Conservation (phyloP, 2,888 invertebrate species). For the Andrena trimmerana region DNA sequence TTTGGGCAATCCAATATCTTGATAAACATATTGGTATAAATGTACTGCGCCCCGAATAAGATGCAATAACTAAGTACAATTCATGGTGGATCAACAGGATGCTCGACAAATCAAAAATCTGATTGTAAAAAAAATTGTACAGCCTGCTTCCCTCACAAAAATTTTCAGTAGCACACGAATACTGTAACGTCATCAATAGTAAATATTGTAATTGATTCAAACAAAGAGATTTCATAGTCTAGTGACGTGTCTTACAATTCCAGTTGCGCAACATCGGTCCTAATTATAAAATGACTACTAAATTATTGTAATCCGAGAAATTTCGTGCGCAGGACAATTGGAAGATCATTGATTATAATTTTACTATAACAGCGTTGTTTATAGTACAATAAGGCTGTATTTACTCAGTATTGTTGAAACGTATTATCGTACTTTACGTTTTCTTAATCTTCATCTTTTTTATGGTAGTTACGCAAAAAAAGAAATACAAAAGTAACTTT, state of each 20-base stretch:
- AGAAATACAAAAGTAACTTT: conserved; percentile 13
- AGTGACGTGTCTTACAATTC: conserved; percentile 30
- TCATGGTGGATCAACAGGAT: conserved; percentile 78
- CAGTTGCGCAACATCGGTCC: conserved; percentile 8
- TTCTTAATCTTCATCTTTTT: conserved; percentile 15
- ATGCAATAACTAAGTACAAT: conserved; percentile 82
- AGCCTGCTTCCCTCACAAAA: conserved; percentile 71
- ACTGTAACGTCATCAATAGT: conserved; percentile 54
- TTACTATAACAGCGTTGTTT: conserved; percentile 19
- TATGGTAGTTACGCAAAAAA: background rate
- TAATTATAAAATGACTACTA: background rate
- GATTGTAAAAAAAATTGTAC: conserved; percentile 71
- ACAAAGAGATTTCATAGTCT: conserved; percentile 70
- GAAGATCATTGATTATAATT: background rate
- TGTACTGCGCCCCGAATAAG: conserved; percentile 72
- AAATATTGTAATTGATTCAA: conserved; percentile 68
- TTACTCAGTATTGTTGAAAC: conserved; percentile 15
- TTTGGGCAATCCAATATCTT: conserved; percentile 79
- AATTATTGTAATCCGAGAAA: conserved; percentile 18
- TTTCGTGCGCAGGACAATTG: background rate
- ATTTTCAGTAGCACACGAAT: conserved; percentile 68
- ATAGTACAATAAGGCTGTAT: conserved; percentile 24
- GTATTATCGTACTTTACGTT: background rate
- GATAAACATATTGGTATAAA: conserved; percentile 59
- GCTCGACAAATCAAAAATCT: conserved; percentile 79